These are phyloP conservation scores for Perizoma affinitatum DNA, from an alignment of 2,888 invertebrate genomes.

Conservation along the genomic window DNA sequence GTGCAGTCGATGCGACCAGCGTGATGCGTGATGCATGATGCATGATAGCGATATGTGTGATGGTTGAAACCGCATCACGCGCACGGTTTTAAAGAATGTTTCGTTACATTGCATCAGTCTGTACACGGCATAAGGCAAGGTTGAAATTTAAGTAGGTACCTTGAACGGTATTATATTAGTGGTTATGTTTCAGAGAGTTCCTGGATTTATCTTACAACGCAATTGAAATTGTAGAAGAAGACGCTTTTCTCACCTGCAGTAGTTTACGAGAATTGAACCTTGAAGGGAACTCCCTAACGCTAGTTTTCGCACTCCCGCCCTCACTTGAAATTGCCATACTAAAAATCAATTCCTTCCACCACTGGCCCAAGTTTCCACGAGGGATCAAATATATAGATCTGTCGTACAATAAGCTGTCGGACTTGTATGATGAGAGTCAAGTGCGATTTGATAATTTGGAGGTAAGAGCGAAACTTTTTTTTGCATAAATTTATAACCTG, in stretches of 20 bases:
- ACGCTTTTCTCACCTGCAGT: slow-evolving; percentile 63
- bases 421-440: slow-evolving; percentile 63
- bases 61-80: no score
- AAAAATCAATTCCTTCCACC: slow-evolving; percentile 69
- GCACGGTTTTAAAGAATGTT: no score
- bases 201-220: slow-evolving; percentile 76
- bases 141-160: background rate
- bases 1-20: no score
- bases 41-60: no score
- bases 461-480: slow-evolving; percentile 49
- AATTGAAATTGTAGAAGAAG: slow-evolving; percentile 73
- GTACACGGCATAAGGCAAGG: background rate
- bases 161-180: background rate
- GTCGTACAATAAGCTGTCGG: slow-evolving; percentile 70
- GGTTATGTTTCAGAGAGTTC: slow-evolving; percentile 61
- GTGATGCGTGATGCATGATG: no score
- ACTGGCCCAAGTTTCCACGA: slow-evolving; percentile 73
- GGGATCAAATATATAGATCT: slow-evolving; percentile 74
- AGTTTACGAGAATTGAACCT: slow-evolving; percentile 74
- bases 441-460: slow-evolving; percentile 68
- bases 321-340: slow-evolving; percentile 69
- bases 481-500: no score
- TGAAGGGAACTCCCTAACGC: slow-evolving; percentile 75
- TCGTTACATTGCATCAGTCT: no score
- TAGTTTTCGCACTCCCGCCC: slow-evolving; percentile 67